Evolutionary conservation across 2,888 invertebrate species (phyloP).

Genomic region (Tetranychus truncatus): DNA sequence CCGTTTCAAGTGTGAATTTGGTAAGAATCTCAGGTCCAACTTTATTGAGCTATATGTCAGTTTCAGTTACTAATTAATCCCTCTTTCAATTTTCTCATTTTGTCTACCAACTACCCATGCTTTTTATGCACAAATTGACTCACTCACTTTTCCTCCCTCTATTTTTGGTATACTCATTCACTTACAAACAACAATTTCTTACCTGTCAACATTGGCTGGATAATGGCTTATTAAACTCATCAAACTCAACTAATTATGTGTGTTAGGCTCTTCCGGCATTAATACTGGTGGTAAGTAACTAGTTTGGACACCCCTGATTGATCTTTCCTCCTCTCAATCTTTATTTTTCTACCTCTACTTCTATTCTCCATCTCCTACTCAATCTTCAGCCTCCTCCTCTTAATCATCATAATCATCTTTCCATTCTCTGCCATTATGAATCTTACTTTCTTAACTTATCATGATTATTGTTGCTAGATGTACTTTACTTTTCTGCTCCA

Average conservation of each 20-base stretch:
- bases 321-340: background rate
- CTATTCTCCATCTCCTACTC: background rate
- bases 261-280: background rate
- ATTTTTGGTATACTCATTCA: background rate
- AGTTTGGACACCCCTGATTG: background rate
- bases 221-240: background rate
- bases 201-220: background rate
- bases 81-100: too few relatives aligned
- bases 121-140: background rate
- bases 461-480: background rate
- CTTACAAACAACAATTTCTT: background rate
- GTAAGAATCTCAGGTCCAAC: background rate
- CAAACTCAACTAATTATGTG: background rate
- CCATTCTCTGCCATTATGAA: too few relatives aligned
- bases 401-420: too few relatives aligned
- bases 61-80: too few relatives aligned
- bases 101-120: too few relatives aligned
- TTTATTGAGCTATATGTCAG: background rate
- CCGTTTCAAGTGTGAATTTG: conserved; percentile 1
- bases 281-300: background rate
- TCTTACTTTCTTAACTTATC: background rate
- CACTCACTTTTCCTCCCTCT: background rate
- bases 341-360: background rate
- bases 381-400: too few relatives aligned
- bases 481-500: conserved; percentile 39